Base-by-base conservation (phyloP, 2,113 vertebrate species). In the Triplophysa siluroides region DNA sequence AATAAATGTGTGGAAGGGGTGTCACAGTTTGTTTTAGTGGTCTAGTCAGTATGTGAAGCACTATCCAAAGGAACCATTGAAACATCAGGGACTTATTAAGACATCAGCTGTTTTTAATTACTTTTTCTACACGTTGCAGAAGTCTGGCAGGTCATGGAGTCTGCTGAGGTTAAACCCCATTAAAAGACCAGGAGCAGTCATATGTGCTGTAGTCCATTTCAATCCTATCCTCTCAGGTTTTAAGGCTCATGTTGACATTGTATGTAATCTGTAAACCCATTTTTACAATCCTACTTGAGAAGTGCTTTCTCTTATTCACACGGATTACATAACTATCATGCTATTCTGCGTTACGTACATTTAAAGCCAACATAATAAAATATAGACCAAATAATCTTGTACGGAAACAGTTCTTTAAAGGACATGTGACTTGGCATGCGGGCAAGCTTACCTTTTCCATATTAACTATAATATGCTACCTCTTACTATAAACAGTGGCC, bases 161-260 rank as follows among this genome's bases (percentile, higher is more conserved):
- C 71, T 72, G 80, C 33, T 26, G 26, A 9, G 52, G 68, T 82
- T 78, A 78, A 82, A 78, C 58, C 38, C 58, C 75, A 47, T 72
- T 72, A 82, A 66, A 54, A 82, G 52, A 47, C 76, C 61, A 73
- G 41, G 41, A 19, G 38, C 11, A 74, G 43, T 54, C 76, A 78
- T 82, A 76, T 83, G 75, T 78, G 52, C 50, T 60, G n/a, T 14
- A 56, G 29, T 24, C 16, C 11, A 64, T 77, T 54, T 23, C 63
- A 41, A 13, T 66, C 8, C 3, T 52, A 29, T 14, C 24, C 21
- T 26, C 50, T 69, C 23, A 52, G 16, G 47, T 18, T 69, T 69
- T 50, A 26, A 9, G 16, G 67, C 14, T 19, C 16, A 14, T 50
- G 45, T 70, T 33, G 68, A 52, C 50, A 16, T 5, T 50, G 47